phyloP scores from a whole-genome alignment of 2,888 invertebrate genomes.

The Tachina fera region DNA sequence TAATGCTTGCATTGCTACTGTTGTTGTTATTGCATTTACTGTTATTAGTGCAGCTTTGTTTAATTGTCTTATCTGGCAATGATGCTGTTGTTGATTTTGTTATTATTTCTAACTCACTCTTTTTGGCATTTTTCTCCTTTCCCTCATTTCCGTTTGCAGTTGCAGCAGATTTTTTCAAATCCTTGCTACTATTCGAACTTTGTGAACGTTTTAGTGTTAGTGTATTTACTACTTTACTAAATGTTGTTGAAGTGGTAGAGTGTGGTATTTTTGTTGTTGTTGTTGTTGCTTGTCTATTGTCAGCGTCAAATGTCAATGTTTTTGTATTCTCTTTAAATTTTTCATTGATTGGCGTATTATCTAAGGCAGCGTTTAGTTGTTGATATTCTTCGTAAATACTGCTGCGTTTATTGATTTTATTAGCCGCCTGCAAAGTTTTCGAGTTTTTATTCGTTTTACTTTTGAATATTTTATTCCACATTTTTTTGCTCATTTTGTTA shows the following conservation, averaged over 20 bases:
- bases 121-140: constrained; percentile 38
- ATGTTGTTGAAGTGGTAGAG: constrained; percentile 41
- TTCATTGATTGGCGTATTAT: constrained; percentile 72
- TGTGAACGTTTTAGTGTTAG: constrained; percentile 61
- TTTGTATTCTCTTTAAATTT: constrained; percentile 63
- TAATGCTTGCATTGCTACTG: neutral
- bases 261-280: constrained; percentile 43
- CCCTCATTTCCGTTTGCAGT: constrained; percentile 39
- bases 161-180: constrained; percentile 3
- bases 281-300: neutral
- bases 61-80: constrained; percentile 51
- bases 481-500: constrained; percentile 81
- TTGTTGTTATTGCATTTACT: constrained; percentile 20
- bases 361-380: constrained; percentile 76
- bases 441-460: constrained; percentile 78
- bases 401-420: constrained; percentile 77
- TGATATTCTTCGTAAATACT: constrained; percentile 80
- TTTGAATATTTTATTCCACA: constrained; percentile 83
- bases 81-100: constrained; percentile 52
- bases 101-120: constrained; percentile 55
- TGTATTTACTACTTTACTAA: constrained; percentile 62
- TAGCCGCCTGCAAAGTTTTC: constrained; percentile 70
- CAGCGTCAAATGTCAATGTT: neutral
- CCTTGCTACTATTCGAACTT: constrained; percentile 37
- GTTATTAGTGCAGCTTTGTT: constrained; percentile 12